phyloP scores from a whole-genome alignment of 2,888 invertebrate species.

The Philonicus albiceps region DNA sequence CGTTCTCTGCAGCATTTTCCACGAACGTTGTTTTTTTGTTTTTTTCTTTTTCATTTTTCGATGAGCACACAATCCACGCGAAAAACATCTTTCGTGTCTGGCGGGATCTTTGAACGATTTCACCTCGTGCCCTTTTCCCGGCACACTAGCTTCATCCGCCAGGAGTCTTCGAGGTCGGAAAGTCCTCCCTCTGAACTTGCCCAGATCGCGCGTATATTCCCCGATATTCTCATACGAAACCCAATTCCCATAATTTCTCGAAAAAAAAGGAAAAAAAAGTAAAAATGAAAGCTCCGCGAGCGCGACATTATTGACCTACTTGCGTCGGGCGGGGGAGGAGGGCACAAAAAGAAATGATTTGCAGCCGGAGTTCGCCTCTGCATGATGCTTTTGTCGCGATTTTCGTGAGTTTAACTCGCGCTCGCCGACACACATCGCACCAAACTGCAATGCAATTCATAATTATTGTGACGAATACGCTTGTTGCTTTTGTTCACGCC shows the following conservation, averaged over 20 bases:
- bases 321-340: neutral
- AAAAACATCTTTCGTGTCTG: slow-evolving; percentile 8
- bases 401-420: neutral
- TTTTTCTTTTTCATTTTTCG: too few relatives aligned
- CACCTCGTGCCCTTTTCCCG: neutral
- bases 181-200: neutral
- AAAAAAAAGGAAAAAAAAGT: neutral
- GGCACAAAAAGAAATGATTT: slow-evolving; percentile 1
- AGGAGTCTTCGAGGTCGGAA: neutral
- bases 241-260: neutral
- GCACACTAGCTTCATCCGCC: neutral
- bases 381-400: neutral
- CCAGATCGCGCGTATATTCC: neutral
- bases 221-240: neutral
- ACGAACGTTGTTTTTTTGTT: too few relatives aligned
- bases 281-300: neutral
- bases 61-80: neutral
- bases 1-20: slow-evolving; percentile 23
- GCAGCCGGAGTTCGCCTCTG: neutral
- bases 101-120: neutral
- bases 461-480: neutral
- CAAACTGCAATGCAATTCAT: neutral
- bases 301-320: slow-evolving; percentile 4
- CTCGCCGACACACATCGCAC: neutral
- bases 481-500: neutral